Percentiles rank a stretch among this genome's conserved stretches.
phyloP scores from a whole-genome alignment of 2,888 invertebrate species.

The Clitarchus hookeri region DNA sequence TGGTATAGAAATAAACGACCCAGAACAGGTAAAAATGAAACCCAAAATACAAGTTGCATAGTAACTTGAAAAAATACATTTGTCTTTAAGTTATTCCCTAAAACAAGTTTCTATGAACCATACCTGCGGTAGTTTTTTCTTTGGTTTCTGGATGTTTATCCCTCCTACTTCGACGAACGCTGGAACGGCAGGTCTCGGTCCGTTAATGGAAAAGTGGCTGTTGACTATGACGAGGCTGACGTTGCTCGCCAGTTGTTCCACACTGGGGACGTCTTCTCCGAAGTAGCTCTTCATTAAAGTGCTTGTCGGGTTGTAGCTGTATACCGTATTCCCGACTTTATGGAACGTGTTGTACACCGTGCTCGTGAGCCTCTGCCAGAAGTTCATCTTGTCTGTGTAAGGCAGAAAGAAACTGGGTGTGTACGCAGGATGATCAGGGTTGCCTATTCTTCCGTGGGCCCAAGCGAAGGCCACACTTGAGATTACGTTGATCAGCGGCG shows the following conservation, averaged over 20 bases:
- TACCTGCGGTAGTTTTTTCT: conserved; percentile 41
- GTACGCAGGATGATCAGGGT: conserved; percentile 45
- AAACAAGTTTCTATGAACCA: neutral
- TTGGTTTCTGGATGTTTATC: conserved; percentile 55
- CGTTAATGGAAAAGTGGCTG: conserved; percentile 56
- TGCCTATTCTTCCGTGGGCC: conserved; percentile 42
- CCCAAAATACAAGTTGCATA: no score
- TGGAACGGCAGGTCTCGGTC: conserved; percentile 59
- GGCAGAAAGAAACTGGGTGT: conserved; percentile 45
- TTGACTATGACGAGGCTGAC: conserved; percentile 58
- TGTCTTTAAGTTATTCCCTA: no score
- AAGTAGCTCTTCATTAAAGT: conserved; percentile 44
- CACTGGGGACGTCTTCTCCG: conserved; percentile 55
- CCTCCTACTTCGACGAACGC: conserved; percentile 68
- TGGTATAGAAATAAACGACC: no score
- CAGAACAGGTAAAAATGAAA: no score
- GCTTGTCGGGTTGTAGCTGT: neutral
- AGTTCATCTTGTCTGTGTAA: conserved; percentile 46
- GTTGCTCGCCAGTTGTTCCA: conserved; percentile 56
- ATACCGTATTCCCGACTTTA: neutral
- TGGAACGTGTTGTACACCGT: conserved; percentile 26
- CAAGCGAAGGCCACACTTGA: conserved; percentile 42
- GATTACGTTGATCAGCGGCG: conserved; percentile 39
- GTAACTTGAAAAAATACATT: no score
- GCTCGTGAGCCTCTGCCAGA: conserved; percentile 47